phyloP scores from a whole-genome alignment of 2,797 vertebrate genomes.

The Xenopus petersii region DNA sequence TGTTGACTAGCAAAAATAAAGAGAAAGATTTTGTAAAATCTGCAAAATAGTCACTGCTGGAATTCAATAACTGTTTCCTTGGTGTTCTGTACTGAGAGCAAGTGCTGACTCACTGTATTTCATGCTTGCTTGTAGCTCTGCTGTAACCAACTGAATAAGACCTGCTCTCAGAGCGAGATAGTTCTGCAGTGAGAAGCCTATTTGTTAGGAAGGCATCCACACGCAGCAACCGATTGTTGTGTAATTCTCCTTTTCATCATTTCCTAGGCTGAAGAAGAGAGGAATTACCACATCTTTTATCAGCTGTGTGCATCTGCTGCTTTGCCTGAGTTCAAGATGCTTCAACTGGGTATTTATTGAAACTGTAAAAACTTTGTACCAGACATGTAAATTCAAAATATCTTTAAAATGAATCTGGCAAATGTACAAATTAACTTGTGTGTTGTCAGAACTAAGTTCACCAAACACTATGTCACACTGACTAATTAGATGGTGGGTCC shows the following conservation, averaged over 20 bases:
- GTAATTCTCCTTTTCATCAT: conserved; percentile 47
- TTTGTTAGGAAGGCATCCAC: not conserved
- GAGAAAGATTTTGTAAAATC: too few relatives aligned
- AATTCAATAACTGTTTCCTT: not conserved
- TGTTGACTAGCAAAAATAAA: too few relatives aligned
- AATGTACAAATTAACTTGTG: too few relatives aligned
- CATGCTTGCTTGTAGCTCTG: conserved; percentile 12
- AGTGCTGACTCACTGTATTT: conserved; percentile 13
- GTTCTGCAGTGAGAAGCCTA: too few relatives aligned
- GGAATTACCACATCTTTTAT: conserved; percentile 98
- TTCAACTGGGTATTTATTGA: conserved; percentile 78
- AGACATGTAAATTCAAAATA: too few relatives aligned
- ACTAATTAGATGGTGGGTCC: too few relatives aligned
- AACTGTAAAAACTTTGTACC: not conserved
- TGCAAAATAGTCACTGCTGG: too few relatives aligned
- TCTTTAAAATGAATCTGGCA: too few relatives aligned
- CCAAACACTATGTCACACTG: too few relatives aligned
- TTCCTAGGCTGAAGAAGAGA: conserved; percentile 92
- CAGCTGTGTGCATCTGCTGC: conserved; percentile 93
- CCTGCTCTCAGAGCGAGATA: not conserved
- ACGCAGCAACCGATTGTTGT: conserved; percentile 6
- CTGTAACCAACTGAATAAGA: conserved; percentile 1
- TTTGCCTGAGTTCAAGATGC: conserved; percentile 83
- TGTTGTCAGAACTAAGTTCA: too few relatives aligned
- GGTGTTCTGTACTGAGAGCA: not conserved